Base-by-base conservation (phyloP, 2,113 vertebrate genomes). In the Odobenus rosmarus region DNA sequence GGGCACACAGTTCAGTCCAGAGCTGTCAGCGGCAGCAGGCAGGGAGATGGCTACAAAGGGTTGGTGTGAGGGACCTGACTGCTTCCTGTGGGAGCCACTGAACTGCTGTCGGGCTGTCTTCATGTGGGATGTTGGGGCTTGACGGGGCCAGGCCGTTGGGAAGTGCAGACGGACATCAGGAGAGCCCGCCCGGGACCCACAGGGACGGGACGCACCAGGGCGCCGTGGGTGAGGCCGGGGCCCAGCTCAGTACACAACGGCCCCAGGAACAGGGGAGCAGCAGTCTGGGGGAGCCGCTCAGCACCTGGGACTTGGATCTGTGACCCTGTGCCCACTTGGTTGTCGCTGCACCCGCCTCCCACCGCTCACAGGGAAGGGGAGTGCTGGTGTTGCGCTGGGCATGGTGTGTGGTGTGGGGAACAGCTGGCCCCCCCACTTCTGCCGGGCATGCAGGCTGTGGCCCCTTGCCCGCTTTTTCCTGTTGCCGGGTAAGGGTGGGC, bases 41-140 rank as follows among this genome's bases (percentile, higher is more conserved):
- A 1, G 12, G 31, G 11, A 28, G 16, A 49, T 46, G 11, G 21
- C 74, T 36, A 12, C 62, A 46, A 23, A 59, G 42, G 39, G 1
- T n/a, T 26, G 33, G 42, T 9, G n/a, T 26, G 5, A 0, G 72
- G 51, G 21, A 28, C 42, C 71, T n/a, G 31, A 18, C 59, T 46
- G 14, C 81, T 23, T 46, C 39, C 5, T 33, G 18, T 5, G 16
- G 69, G 67, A 42, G 69, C 67, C 6, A 0, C n/a, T 1, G 12
- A 36, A 59, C 13, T 0, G 7, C 2, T 33, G 6, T 39, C 53
- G 1, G 1, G 18, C 31, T 12, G 12, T 9, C 53, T 36, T 23
- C 11, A 1, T 42, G 53, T 61, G 88, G 28, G n/a, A 33, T 33
- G 11, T 23, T 1, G 28, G 14, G 39, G 4, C 21, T 49, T n/a